Evolutionary conservation across 2,888 invertebrate genomes (phyloP).

Genomic region (Quadroppia sp.): DNA sequence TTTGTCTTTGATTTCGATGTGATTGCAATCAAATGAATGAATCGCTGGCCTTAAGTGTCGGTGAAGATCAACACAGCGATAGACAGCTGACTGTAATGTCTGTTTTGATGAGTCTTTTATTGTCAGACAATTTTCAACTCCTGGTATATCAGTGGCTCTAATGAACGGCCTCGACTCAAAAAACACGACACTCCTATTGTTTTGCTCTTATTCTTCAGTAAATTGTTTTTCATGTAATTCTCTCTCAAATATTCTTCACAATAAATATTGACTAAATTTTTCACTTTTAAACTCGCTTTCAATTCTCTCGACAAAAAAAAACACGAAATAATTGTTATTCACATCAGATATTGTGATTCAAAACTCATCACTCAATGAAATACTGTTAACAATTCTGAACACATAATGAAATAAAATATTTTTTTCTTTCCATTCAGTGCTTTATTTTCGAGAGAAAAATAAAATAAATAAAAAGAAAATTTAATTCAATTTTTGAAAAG

Average conservation of each 20-base stretch:
- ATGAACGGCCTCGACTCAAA: neutral
- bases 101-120: constrained; percentile 6
- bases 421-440: no score
- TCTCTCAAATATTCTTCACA: neutral
- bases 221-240: neutral
- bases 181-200: neutral
- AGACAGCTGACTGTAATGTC: neutral
- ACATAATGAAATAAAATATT: no score
- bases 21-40: neutral
- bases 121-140: neutral
- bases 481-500: no score
- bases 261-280: no score
- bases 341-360: no score
- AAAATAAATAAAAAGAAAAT: no score
- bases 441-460: no score
- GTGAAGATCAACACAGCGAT: neutral
- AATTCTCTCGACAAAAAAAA: no score
- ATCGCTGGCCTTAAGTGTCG: neutral
- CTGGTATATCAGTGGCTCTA: neutral
- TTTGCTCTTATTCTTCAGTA: neutral
- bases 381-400: no score
- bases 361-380: no score
- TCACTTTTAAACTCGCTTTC: no score
- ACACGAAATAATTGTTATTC: no score
- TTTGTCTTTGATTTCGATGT: neutral